These are phyloP conservation scores for Parnassius mnemosyne DNA, from an alignment of 2,888 invertebrate species.

Conservation along the genomic window DNA sequence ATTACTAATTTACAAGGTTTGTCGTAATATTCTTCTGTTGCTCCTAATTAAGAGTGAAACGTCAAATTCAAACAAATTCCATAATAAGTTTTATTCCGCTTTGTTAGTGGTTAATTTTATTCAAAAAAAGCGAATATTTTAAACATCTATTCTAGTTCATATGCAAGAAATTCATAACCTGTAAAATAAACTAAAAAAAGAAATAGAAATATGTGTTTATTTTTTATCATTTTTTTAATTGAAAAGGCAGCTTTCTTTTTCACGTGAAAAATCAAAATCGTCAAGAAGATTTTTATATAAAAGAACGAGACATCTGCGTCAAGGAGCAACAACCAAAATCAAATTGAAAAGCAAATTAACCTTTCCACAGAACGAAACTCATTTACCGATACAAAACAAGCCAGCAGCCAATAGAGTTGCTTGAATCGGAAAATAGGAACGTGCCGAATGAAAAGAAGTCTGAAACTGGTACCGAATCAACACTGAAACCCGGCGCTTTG, in stretches of 20 bases:
- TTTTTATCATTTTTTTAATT: too few relatives aligned
- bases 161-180: too few relatives aligned
- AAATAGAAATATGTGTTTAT: too few relatives aligned
- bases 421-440: slow-evolving; percentile 63
- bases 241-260: too few relatives aligned
- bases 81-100: background rate
- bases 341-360: slow-evolving; percentile 69
- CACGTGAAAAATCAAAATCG: too few relatives aligned
- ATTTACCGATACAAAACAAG: slow-evolving; percentile 76
- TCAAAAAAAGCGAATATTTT: too few relatives aligned
- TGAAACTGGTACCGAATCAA: slow-evolving; percentile 60
- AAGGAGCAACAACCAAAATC: slow-evolving; percentile 51
- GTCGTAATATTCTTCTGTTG: slow-evolving; percentile 40
- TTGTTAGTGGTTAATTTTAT: too few relatives aligned
- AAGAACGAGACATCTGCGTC: slow-evolving; percentile 39
- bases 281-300: slow-evolving; percentile 15
- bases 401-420: slow-evolving; percentile 53
- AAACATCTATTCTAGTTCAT: too few relatives aligned
- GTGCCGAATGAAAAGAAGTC: slow-evolving; percentile 61
- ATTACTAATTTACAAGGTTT: slow-evolving; percentile 46
- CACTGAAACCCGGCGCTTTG: slow-evolving; percentile 59
- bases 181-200: too few relatives aligned
- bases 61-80: slow-evolving; percentile 16
- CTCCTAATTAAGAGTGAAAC: slow-evolving; percentile 37
- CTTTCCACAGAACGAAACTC: slow-evolving; percentile 65